phyloP scores from a whole-genome alignment of 2,797 vertebrate genomes.

The Cirrhinus mrigala region DNA sequence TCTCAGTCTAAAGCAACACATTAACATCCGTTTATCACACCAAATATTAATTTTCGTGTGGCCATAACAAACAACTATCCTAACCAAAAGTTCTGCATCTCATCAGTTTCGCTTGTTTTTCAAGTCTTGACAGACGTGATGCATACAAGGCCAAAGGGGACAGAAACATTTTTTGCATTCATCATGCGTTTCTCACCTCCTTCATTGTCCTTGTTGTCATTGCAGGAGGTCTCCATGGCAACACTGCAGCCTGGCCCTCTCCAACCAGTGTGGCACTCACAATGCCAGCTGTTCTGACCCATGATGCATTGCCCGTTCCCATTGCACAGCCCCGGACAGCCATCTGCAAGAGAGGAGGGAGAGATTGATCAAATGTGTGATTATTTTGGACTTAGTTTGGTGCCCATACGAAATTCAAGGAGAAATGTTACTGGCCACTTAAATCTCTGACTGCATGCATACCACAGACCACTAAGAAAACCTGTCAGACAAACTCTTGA shows the following conservation, averaged over 20 bases:
- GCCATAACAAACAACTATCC: background rate
- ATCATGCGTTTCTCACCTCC: conserved; percentile 81
- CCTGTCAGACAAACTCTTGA: conserved; percentile 10
- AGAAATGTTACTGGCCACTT: conserved; percentile 24
- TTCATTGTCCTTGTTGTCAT: conserved; percentile 92
- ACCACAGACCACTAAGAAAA: conserved; percentile 20
- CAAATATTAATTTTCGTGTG: background rate
- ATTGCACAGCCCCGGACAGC: conserved; percentile 89
- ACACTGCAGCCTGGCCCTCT: conserved; percentile 89
- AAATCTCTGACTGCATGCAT: conserved; percentile 12
- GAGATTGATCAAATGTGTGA: conserved; percentile 16
- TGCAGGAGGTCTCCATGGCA: conserved; percentile 91
- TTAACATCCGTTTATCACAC: background rate
- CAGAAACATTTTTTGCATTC: background rate
- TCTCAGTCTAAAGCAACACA: background rate
- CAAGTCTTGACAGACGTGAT: background rate
- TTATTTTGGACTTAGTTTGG: conserved; percentile 31
- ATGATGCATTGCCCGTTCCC: conserved; percentile 90
- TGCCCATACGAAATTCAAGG: conserved; percentile 12
- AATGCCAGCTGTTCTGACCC: conserved; percentile 92
- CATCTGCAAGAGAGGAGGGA: conserved; percentile 77
- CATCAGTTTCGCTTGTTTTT: background rate
- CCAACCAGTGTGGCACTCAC: conserved; percentile 91
- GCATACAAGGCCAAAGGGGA: background rate
- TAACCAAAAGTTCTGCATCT: background rate